These are phyloP conservation scores for Andricus quercusramuli DNA, from an alignment of 2,888 invertebrate species.

Conservation along the genomic window DNA sequence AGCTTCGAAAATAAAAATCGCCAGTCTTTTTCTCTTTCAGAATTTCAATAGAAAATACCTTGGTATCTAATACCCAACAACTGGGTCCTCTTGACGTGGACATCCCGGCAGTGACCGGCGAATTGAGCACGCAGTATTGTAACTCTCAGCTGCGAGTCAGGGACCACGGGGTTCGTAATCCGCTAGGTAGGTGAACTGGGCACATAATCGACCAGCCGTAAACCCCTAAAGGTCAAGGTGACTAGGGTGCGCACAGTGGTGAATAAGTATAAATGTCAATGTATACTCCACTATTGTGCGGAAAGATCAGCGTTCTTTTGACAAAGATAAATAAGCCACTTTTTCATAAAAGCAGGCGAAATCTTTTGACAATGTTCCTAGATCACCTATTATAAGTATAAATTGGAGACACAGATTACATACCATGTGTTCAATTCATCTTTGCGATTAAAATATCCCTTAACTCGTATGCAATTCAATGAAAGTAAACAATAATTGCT, in stretches of 20 bases:
- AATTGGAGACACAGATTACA: too few relatives aligned
- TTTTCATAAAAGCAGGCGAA: neutral
- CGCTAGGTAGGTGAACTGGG: neutral
- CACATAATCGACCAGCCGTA: neutral
- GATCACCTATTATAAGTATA: too few relatives aligned
- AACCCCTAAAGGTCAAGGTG: neutral
- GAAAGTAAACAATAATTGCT: too few relatives aligned
- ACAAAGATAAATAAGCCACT: neutral
- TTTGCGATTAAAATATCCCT: too few relatives aligned
- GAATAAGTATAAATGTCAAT: neutral
- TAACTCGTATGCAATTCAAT: too few relatives aligned
- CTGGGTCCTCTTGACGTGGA: neutral
- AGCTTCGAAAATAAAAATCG: too few relatives aligned
- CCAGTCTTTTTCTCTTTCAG: too few relatives aligned
- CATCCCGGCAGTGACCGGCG: neutral
- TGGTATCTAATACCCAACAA: neutral
- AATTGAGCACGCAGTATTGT: neutral
- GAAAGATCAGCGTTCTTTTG: neutral
- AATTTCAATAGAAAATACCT: too few relatives aligned
- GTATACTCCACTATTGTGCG: neutral
- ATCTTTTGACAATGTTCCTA: neutral
- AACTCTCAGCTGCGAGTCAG: conserved; percentile 1
- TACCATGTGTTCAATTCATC: too few relatives aligned
- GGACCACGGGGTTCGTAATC: neutral
- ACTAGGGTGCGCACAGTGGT: neutral